phyloP scores from a whole-genome alignment of 37 sponge, comb jelly and placozoan genomes.

The Beroe forskalii region DNA sequence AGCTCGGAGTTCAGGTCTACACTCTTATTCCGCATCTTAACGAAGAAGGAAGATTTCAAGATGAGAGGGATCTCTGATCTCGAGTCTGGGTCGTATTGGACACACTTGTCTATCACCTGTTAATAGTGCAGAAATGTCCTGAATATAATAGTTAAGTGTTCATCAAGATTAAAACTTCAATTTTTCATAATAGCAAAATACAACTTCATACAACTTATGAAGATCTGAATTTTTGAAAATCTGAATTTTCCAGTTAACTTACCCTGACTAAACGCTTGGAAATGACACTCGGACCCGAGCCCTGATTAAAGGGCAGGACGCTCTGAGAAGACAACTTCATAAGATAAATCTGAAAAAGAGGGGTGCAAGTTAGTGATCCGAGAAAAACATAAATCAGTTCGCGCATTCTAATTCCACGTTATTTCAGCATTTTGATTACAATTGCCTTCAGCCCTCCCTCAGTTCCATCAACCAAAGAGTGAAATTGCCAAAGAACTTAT shows the following conservation, averaged over 20 bases:
- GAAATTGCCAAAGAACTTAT: too few relatives aligned
- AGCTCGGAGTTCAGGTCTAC: not conserved
- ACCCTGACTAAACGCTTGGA: conserved; percentile 48
- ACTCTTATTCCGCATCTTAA: conserved; percentile 4
- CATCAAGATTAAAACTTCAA: too few relatives aligned
- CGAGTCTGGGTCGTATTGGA: conserved; percentile 19
- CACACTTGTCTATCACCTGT: conserved; percentile 64
- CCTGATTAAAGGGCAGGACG: conserved; percentile 5
- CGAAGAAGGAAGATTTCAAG: conserved; percentile 33
- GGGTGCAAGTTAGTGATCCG: too few relatives aligned
- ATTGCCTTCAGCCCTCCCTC: too few relatives aligned
- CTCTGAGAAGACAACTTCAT: conserved; percentile 27
- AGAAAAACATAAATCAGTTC: too few relatives aligned
- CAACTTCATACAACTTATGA: too few relatives aligned
- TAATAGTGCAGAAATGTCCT: not conserved
- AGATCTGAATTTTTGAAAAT: too few relatives aligned
- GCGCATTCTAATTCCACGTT: too few relatives aligned
- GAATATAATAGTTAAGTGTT: not conserved
- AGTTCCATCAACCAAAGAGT: too few relatives aligned
- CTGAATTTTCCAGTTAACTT: too few relatives aligned
- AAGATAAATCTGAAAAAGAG: conserved; percentile 55
- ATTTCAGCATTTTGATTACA: too few relatives aligned
- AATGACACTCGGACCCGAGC: conserved; percentile 8
- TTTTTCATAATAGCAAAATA: too few relatives aligned
- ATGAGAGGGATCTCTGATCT: not conserved